Conservation (phyloP, 2,888 invertebrate genomes). For the Philereme transversata region DNA sequence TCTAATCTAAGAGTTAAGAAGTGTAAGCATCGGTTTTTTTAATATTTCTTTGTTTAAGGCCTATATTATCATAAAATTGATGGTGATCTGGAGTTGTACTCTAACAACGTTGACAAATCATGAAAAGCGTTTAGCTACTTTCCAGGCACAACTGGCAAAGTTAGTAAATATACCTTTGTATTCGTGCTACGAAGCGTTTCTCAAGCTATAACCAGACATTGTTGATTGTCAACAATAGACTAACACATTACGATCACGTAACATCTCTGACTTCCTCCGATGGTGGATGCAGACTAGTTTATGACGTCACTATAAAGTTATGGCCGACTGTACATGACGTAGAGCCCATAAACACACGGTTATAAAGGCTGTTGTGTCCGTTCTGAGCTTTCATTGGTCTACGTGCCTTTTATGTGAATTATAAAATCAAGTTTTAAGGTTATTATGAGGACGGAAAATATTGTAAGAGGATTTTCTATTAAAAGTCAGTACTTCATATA, state of each 20-base stretch:
- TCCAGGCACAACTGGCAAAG: too few species aligned
- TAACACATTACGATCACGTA: slow-evolving; percentile 40
- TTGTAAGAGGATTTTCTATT: background rate
- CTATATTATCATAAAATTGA: too few species aligned
- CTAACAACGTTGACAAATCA: too few species aligned
- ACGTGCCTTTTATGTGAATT: slow-evolving; percentile 39
- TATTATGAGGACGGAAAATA: slow-evolving; percentile 8
- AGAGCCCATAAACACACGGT: slow-evolving; percentile 51
- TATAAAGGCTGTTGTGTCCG: slow-evolving; percentile 48
- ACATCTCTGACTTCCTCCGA: slow-evolving; percentile 40
- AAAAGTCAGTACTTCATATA: background rate
- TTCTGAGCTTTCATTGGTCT: slow-evolving; percentile 36
- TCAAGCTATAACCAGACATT: slow-evolving; percentile 10
- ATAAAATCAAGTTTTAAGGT: slow-evolving; percentile 26
- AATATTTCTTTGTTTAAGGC: too few species aligned
- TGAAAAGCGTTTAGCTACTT: too few species aligned
- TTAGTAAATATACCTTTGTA: slow-evolving; percentile 2
- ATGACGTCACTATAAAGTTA: slow-evolving; percentile 54
- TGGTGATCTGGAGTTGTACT: too few species aligned
- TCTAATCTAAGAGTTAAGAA: too few species aligned
- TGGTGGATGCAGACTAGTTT: slow-evolving; percentile 45
- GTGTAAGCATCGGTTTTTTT: too few species aligned
- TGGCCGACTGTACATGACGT: slow-evolving; percentile 48
- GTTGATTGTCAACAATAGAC: slow-evolving; percentile 35
- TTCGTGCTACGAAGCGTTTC: background rate